Evolutionary conservation across 2,113 vertebrate species (phyloP).

Genomic region (Sceloporus tristichus): DNA sequence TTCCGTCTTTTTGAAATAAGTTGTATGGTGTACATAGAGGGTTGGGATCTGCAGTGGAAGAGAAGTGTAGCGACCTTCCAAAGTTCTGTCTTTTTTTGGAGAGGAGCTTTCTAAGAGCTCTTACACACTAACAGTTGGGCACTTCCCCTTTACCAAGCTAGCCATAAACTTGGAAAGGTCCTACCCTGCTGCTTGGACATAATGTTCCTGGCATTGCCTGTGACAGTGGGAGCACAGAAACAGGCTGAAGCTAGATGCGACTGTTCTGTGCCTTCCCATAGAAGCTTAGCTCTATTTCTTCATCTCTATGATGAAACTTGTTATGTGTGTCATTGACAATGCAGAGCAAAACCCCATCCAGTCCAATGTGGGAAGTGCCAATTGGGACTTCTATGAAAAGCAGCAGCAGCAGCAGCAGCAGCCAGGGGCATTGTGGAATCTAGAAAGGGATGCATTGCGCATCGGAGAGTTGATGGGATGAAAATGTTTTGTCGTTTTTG

Average conservation of each 20-base stretch:
- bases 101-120: background rate
- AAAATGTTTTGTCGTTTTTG: background rate
- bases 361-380: background rate
- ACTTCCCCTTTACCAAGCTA: background rate
- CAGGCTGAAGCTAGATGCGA: background rate
- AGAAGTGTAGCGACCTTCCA: too few species aligned
- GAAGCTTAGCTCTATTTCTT: background rate
- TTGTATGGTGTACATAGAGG: background rate
- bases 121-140: background rate
- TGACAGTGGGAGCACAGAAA: too few species aligned
- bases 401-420: too few species aligned
- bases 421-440: too few species aligned
- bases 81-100: too few species aligned
- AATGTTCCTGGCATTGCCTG: background rate
- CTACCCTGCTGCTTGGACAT: background rate
- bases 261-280: rapidly evolving
- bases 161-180: too few species aligned
- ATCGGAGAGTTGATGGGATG: background rate
- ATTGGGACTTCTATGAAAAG: background rate
- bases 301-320: background rate
- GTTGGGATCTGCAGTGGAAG: background rate
- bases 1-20: background rate
- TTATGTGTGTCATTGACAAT: background rate
- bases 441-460: background rate
- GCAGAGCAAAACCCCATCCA: background rate